Conservation (phyloP, 2,113 vertebrate genomes). For the Calypte anna region DNA sequence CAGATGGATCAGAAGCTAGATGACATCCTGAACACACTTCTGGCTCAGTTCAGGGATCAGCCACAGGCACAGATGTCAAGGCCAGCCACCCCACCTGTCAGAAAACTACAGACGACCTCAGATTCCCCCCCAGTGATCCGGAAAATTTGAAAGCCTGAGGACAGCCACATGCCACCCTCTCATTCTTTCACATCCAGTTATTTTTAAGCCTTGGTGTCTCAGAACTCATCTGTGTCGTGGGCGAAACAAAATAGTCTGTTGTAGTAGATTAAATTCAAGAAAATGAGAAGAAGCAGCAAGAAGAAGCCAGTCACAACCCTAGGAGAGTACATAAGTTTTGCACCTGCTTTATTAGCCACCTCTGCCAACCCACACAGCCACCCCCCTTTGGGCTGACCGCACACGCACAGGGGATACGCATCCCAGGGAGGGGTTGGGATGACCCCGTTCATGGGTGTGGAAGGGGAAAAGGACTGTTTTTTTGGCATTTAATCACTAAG, state of each 20-base stretch:
- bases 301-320: not conserved
- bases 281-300: not conserved
- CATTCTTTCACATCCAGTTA: fast-evolving
- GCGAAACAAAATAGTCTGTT: not conserved
- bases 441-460: not conserved
- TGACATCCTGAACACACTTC: conserved; percentile 57
- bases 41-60: conserved; percentile 23
- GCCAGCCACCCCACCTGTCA: not conserved
- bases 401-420: not conserved
- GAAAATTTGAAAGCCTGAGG: not conserved
- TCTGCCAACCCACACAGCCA: not conserved
- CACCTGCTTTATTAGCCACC: not conserved
- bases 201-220: not conserved
- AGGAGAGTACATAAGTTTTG: conserved; percentile 24
- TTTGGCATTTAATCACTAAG: conserved; percentile 45
- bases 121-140: not conserved
- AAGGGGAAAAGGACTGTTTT: not conserved
- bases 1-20: conserved; percentile 76
- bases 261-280: not conserved
- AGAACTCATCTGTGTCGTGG: not conserved
- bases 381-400: not conserved
- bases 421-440: not conserved
- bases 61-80: not conserved
- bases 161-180: not conserved
- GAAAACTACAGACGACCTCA: not conserved